Evolutionary conservation across 2,888 invertebrate genomes (phyloP).

Genomic region (Himalopsyche tibetana): DNA sequence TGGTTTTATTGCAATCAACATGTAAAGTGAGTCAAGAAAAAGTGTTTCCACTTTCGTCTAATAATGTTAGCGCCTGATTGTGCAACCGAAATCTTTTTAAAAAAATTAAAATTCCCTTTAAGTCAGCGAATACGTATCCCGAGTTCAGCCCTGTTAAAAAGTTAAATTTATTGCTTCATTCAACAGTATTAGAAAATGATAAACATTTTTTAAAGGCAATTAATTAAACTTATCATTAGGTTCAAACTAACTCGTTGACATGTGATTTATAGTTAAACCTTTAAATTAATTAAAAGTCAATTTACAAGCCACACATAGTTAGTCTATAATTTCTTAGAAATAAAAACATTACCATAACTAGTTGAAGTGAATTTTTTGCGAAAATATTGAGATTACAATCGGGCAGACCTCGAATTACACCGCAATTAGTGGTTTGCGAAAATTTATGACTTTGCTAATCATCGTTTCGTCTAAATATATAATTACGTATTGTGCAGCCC

Average conservation of each 20-base stretch:
- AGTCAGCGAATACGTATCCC: not conserved
- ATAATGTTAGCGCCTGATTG: no score
- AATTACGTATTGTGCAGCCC: no score
- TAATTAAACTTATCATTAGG: not conserved
- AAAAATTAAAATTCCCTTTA: no score
- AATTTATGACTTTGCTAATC: not conserved
- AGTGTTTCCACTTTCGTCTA: no score
- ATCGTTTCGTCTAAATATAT: no score
- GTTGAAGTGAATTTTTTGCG: not conserved
- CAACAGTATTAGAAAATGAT: not conserved
- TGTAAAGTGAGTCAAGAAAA: no score
- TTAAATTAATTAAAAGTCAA: not conserved
- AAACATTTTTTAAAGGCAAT: not conserved
- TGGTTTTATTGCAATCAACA: no score
- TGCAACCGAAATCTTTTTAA: no score
- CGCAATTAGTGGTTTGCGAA: not conserved
- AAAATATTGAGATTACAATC: not conserved
- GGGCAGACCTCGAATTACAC: not conserved
- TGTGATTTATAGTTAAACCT: not conserved
- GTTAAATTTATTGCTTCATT: not conserved
- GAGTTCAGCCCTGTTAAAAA: conserved; percentile 2
- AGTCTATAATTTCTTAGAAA: not conserved
- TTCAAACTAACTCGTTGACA: not conserved
- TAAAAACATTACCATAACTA: not conserved
- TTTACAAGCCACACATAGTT: not conserved